Base-by-base conservation (phyloP, 2,888 invertebrate genomes). In the Dryobotodes eremita region DNA sequence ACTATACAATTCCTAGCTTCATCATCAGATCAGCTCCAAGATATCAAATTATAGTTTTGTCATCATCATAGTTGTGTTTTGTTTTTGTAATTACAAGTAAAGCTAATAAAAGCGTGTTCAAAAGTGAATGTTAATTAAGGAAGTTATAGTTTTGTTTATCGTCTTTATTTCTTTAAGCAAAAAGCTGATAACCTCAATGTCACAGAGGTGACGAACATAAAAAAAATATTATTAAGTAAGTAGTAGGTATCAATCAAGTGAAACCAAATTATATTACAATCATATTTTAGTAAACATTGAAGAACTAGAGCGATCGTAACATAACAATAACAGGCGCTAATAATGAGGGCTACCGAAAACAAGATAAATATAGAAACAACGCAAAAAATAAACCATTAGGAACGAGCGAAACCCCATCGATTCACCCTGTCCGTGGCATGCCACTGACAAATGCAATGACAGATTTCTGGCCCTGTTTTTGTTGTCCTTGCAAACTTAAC, bases 361-460 rank as follows among this genome's bases (percentile, higher is more conserved):
- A 86, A 85, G 81, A 79, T 77, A 84, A 89, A 89, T 84, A 83
- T 87, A 79, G 55, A 73, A 75, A 79, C 77, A 73, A 62, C 61
- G 75, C 74, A 89, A 85, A 89, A 88, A 87, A 89, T 74, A 89
- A 73, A 83, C 72, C 85, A 86, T 86, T 83, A 86, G 70, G 69
- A 75, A 66, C 59, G 61, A 77, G 66, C 76, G 82, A 86, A 86
- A 86, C 83, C 88, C 89, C 89, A 90, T 89, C 86, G 89, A 89
- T 88, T 86, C 88, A 79, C 89, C 88, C 84, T 89, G 86, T 84
- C 86, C 81, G 66, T 75, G 84, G 87, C 88, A 89, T 89, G 90
- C 88, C 88, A 89, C 87, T 89, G 90, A 91, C 91, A 93, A 91
- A 92, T 90, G 90, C 90, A 88, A 89, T 90, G 91, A 92, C 91